Evolutionary conservation across 2,113 vertebrate species (phyloP).

Genomic region (Heterotis niloticus): DNA sequence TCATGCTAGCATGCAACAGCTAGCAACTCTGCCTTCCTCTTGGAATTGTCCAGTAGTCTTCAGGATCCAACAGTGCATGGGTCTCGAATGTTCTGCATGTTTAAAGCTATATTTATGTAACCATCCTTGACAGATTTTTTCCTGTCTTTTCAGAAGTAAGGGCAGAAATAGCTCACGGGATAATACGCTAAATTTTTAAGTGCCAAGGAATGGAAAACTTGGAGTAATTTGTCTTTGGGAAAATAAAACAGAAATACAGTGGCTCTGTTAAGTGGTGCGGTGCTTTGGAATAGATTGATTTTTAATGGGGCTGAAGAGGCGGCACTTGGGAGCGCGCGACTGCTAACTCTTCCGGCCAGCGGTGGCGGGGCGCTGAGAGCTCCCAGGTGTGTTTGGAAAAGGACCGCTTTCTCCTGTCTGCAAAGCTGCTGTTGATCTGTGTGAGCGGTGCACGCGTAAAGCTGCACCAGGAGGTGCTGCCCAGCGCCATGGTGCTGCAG

Average conservation of each 20-base stretch:
- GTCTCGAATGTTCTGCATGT: neutral
- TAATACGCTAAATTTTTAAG: slow-evolving; percentile 12
- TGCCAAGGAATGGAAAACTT: neutral
- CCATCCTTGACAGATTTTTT: neutral
- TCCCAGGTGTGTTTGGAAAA: neutral
- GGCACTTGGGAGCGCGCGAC: neutral
- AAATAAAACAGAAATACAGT: neutral
- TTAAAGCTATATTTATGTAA: neutral
- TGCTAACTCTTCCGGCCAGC: neutral
- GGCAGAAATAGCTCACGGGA: neutral
- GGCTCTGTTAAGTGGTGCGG: neutral
- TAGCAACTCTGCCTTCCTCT: neutral
- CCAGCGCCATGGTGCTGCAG: too few relatives aligned
- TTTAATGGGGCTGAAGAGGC: neutral
- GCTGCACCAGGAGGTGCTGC: too few relatives aligned
- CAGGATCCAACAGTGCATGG: neutral
- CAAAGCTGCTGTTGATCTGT: too few relatives aligned
- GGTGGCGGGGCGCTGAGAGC: neutral
- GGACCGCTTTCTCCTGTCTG: too few relatives aligned
- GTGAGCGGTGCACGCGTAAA: too few relatives aligned
- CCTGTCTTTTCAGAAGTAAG: neutral
- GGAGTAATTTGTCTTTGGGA: neutral
- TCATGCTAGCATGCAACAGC: neutral
- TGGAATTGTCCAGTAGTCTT: neutral
- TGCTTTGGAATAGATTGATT: neutral